Conservation (phyloP, 2,113 vertebrate species). For the Cathartes aura region DNA sequence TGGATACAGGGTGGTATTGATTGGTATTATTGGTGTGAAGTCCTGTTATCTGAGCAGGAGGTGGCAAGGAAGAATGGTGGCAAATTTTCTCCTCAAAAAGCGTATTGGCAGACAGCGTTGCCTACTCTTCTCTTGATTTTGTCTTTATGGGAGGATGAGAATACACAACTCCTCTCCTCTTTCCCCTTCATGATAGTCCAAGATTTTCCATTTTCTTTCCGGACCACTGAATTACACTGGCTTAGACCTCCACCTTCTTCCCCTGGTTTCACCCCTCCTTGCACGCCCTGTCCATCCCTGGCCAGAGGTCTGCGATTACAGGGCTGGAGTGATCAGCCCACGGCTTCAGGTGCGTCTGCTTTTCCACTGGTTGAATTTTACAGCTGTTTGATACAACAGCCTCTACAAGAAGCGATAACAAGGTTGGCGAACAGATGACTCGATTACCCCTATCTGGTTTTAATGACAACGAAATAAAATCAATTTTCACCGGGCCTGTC, state of each 20-base stretch:
- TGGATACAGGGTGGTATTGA: not conserved
- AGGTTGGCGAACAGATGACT: not conserved
- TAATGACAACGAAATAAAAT: conserved; percentile 11
- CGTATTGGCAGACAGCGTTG: accelerated
- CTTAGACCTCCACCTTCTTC: not conserved
- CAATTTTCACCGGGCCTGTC: not conserved
- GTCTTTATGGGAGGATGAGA: not conserved
- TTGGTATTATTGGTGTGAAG: not conserved
- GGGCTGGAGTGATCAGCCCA: not conserved
- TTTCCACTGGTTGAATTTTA: not conserved
- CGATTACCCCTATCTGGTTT: not conserved
- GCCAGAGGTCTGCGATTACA: not conserved
- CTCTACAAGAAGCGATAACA: not conserved
- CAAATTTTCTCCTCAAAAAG: not conserved
- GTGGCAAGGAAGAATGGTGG: not conserved
- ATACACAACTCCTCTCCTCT: not conserved
- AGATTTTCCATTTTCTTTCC: not conserved
- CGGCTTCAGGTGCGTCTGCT: accelerated
- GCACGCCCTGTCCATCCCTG: not conserved
- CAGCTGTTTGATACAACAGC: not conserved
- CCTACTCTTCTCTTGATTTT: not conserved
- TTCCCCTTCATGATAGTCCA: not conserved
- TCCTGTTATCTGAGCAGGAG: not conserved
- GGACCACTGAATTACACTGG: not conserved
- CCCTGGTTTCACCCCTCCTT: not conserved